A percentile compares a stretch with the other conserved stretches of the same genome.
Evolutionary conservation across 1,140 invertebrate genomes (phyloP).

Genomic region (Drosophila leontia): DNA sequence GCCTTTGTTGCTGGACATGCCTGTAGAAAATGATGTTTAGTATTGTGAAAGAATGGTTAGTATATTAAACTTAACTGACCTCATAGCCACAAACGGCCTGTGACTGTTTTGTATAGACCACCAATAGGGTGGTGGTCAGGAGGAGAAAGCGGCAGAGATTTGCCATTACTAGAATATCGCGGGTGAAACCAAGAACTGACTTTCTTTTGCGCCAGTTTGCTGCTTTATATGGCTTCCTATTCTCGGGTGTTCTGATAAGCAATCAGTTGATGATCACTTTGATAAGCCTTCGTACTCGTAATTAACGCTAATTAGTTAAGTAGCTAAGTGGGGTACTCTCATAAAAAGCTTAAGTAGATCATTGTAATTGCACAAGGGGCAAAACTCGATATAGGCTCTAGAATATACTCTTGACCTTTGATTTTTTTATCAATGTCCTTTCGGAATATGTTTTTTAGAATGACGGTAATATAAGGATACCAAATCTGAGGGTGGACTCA

Average conservation of each 20-base stretch:
- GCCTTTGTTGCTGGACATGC: constrained; percentile 87
- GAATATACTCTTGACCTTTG: neutral
- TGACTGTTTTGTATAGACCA: constrained; percentile 12
- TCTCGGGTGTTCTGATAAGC: constrained; percentile 10
- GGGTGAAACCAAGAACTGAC: constrained; percentile 16
- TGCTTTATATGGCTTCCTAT: constrained; percentile 30
- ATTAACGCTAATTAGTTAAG: constrained; percentile 1
- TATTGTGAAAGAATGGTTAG: fast-evolving
- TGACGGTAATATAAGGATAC: too few relatives aligned
- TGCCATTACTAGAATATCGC: constrained; percentile 10
- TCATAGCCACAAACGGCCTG: constrained; percentile 61
- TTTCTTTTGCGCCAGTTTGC: neutral
- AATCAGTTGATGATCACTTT: constrained; percentile 1
- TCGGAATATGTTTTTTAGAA: neutral
- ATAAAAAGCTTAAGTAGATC: constrained; percentile 12
- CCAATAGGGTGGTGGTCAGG: constrained; percentile 19
- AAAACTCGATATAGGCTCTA: neutral
- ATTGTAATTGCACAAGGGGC: neutral
- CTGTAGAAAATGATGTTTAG: constrained; percentile 81
- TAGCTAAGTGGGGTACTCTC: neutral
- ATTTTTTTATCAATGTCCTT: neutral
- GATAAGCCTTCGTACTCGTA: constrained; percentile 5
- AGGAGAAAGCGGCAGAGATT: constrained; percentile 4
- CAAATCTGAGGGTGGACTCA: too few relatives aligned
- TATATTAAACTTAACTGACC: constrained; percentile 5